Conservation (phyloP, 2,113 vertebrate genomes). For the Burhinus oedicnemus region DNA sequence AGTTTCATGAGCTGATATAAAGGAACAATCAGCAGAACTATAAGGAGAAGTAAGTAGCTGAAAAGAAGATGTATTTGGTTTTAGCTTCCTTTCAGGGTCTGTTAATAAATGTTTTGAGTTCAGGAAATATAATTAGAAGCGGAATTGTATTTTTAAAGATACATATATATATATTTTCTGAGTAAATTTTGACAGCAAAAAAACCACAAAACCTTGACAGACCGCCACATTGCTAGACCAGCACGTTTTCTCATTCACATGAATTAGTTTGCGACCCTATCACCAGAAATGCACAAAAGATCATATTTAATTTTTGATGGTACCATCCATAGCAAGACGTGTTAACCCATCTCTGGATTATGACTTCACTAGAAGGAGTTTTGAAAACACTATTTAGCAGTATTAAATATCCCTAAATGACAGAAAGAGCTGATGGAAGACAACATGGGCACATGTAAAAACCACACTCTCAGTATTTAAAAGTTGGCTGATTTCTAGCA, state of each 20-base stretch:
- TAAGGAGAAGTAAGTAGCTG: not conserved
- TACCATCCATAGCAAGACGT: not conserved
- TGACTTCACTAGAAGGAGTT: not conserved
- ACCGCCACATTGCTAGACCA: not conserved
- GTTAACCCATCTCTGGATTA: not conserved
- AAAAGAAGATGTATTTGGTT: not conserved
- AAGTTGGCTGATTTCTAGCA: not conserved
- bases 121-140: not conserved
- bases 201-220: not conserved
- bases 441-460: not conserved
- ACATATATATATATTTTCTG: not conserved
- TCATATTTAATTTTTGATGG: not conserved
- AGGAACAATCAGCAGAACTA: not conserved
- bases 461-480: not conserved
- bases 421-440: not conserved
- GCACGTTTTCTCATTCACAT: not conserved
- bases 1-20: not conserved
- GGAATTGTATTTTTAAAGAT: not conserved
- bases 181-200: not conserved
- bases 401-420: constrained; percentile 18
- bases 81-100: not conserved
- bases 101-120: not conserved
- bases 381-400: not conserved
- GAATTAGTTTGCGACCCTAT: not conserved
- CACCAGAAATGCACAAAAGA: not conserved